These are phyloP conservation scores for Drosophila oshimai DNA, from an alignment of 1,140 invertebrate genomes.

Conservation along the genomic window DNA sequence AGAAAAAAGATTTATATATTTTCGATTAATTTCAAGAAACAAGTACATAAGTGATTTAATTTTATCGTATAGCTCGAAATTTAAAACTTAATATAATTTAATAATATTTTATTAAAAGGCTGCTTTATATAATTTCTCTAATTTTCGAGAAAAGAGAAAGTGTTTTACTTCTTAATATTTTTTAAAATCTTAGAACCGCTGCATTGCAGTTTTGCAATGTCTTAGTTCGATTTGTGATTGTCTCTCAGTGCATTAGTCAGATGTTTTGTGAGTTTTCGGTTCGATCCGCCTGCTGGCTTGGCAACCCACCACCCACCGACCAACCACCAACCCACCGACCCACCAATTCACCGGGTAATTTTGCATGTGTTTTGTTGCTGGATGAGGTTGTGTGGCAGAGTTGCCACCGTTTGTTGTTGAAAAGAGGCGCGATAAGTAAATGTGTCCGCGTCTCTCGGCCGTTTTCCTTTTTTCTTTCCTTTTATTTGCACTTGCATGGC, in stretches of 20 bases:
- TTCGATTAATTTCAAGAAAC: no score
- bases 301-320: no score
- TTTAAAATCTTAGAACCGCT: no score
- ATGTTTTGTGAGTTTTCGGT: slow-evolving; percentile 49
- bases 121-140: no score
- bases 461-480: slow-evolving; percentile 23
- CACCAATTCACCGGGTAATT: slow-evolving; percentile 50
- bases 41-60: no score
- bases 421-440: slow-evolving; percentile 81
- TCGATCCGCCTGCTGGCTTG: slow-evolving; percentile 37
- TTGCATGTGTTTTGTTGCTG: slow-evolving; percentile 63
- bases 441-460: slow-evolving; percentile 65
- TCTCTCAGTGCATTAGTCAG: slow-evolving; percentile 33
- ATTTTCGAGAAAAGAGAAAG: no score
- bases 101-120: no score
- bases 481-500: slow-evolving; percentile 79
- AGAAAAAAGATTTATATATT: no score
- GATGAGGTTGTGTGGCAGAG: slow-evolving; percentile 39
- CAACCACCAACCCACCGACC: no score
- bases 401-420: slow-evolving; percentile 69
- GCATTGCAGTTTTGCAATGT: neutral
- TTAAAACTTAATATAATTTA: no score
- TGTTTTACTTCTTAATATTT: no score
- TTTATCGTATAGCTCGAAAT: no score
- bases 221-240: neutral